Base-by-base conservation (phyloP, 2,113 vertebrate genomes). In the Echinops telfairi region DNA sequence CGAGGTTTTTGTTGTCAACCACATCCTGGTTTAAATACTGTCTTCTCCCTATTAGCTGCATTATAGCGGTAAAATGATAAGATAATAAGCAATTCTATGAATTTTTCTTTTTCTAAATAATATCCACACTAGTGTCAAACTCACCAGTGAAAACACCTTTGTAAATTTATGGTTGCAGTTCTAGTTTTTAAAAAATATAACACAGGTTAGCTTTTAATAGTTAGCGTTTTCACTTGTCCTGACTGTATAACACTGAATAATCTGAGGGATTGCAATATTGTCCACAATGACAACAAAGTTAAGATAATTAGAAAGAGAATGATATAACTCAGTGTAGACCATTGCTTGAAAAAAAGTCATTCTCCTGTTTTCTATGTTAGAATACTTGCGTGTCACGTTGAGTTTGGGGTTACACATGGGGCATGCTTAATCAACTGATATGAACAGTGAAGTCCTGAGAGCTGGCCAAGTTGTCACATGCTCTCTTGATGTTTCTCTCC, bases 141-240 rank as follows among this genome's bases (percentile, higher is more conserved):
- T 86, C 27, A 71, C 29, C 31, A 53, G 5, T 70, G 27, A 94
- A 92, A 62, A n/a, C 60, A 91, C 77, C 70, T 86, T 38, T 53
- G 31, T 22, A 88, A 62, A 47, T 91, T 53, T 91, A 43, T 81
- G 84, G 25, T 16, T 70, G 66, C 57, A 92, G 11, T 23, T 9
- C 19, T 23, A 14, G 53, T 60, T 79, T 86, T 91, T 33, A 64
- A 57, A 90, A 93, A 90, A 33, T 1, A 66, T 33, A 76, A 19
- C 20, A 87, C 33, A 43, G 36, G 9, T 77, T 90, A 78, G 22
- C 0, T 81, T 38, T 91, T 87, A 53, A 53, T 53, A 53, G 12
- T 7, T 33, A n/a, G 20, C 8, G 27, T 84, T 91, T 53, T 68
- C 36, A 38, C 14, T 62, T 76, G n/a, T 64, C 31, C 68, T 38